phyloP scores from a whole-genome alignment of 1,140 invertebrate species.

The Drosophila santomea region DNA sequence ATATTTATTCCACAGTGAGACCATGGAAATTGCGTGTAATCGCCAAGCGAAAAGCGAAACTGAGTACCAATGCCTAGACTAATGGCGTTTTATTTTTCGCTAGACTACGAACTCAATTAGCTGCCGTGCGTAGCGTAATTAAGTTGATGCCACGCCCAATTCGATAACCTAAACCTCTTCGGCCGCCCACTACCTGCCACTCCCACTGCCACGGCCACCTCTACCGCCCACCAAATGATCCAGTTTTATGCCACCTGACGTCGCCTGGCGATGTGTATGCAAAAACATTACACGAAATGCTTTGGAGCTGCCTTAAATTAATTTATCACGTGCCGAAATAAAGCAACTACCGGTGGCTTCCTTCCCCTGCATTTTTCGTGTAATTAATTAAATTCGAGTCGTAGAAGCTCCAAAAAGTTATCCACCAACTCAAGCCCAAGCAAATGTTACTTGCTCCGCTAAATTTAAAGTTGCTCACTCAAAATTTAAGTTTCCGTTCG shows the following conservation, averaged over 20 bases:
- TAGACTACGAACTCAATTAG: slow-evolving; percentile 67
- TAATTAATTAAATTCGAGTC: slow-evolving; percentile 76
- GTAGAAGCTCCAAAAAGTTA: slow-evolving; percentile 36
- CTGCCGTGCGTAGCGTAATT: slow-evolving; percentile 56
- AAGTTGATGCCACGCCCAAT: slow-evolving; percentile 62
- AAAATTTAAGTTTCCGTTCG: slow-evolving; percentile 33
- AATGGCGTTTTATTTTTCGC: slow-evolving; percentile 59
- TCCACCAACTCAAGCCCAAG: background rate
- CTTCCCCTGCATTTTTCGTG: slow-evolving; percentile 15
- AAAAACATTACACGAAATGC: slow-evolving; percentile 62
- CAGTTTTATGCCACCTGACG: slow-evolving; percentile 24
- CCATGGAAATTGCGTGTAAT: slow-evolving; percentile 63
- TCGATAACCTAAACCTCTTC: slow-evolving; percentile 12
- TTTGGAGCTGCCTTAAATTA: slow-evolving; percentile 66
- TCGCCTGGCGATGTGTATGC: slow-evolving; percentile 42
- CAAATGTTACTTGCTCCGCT: slow-evolving; percentile 6
- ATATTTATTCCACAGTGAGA: slow-evolving; percentile 12
- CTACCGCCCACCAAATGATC: background rate
- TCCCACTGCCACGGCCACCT: background rate
- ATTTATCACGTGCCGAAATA: slow-evolving; percentile 81
- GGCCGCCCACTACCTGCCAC: slow-evolving; percentile 19
- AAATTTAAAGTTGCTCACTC: slow-evolving; percentile 6
- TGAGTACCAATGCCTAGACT: slow-evolving; percentile 40
- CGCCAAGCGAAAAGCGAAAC: slow-evolving; percentile 47
- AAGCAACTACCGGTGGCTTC: slow-evolving; percentile 53